phyloP scores from a whole-genome alignment of 2,113 vertebrate species.

The Lycocorax pyrrhopterus region DNA sequence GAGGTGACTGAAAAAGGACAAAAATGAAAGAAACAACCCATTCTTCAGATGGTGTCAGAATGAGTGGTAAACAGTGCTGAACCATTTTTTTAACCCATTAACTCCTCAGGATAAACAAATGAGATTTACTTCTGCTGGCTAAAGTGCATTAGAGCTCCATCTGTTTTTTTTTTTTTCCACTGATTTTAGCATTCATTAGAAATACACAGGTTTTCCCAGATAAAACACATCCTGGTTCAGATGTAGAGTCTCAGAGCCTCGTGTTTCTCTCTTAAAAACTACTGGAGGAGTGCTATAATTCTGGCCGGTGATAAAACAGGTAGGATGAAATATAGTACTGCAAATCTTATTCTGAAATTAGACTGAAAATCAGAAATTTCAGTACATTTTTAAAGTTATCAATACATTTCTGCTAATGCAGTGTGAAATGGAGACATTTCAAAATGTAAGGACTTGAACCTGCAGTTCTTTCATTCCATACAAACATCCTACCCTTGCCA shows the following conservation, averaged over 20 bases:
- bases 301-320: not conserved
- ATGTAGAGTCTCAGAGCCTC: not conserved
- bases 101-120: not conserved
- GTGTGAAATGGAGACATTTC: not conserved
- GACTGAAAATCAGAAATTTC: not conserved
- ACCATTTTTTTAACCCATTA: not conserved
- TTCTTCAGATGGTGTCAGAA: not conserved
- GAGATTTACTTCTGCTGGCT: not conserved
- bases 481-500: not conserved
- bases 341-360: not conserved
- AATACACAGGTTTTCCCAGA: not conserved
- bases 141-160: not conserved
- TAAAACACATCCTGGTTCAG: not conserved
- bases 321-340: not conserved
- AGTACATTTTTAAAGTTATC: not conserved
- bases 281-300: not conserved
- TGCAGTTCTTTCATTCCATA: not conserved
- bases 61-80: not conserved
- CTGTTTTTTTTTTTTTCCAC: not conserved
- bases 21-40: not conserved
- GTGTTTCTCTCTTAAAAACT: not conserved
- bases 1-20: not conserved
- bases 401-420: not conserved
- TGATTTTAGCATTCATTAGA: not conserved
- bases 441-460: not conserved